Base-by-base conservation (phyloP, 2,113 vertebrate species). In the Sphaerodactylus townsendi region DNA sequence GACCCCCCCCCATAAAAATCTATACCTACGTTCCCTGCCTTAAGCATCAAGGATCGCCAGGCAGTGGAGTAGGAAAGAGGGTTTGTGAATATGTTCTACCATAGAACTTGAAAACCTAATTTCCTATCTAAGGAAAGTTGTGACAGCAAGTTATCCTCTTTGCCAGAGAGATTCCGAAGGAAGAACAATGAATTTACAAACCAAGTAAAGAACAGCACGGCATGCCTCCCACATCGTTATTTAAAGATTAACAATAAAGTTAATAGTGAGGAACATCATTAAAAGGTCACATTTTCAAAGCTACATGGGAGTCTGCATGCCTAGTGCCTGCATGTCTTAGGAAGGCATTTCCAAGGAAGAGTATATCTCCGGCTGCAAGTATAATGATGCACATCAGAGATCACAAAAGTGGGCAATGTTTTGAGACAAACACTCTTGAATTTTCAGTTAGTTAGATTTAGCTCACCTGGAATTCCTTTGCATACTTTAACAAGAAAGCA, bases 51-150 rank as follows among this genome's bases (percentile, higher is more conserved):
- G 21, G 25, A 25, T 62, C 59, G 28, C 59, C 59, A 62, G 59
- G 25, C 59, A 62, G 59, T 28, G 59, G 59, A 62, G 59, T 25
- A 62, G 59, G 59, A 62, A 62, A 25, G 21, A 62, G 59, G 59
- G 59, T 62, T 62, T 62, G 23, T 28, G 7, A 23, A 62, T 21
- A 23, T 62, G 59, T 62, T 44, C 69, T 44, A 85, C 81, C 79
- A 30, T 1, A 30, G 44, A 77, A 77, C 25, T 65, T 82, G 64
- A 69, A 77, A 86, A 72, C 39, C 85, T 84, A 85, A 76, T 85
- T 79, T 79, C 78, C 77, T 33, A 83, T 73, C 80, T 33, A 87
- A 83, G 85, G 50, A 83, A n/a, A 78, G 21, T 74, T 3, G 28
- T 64, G 10, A 77, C 28, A 65, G 17, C 17, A 64, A 1, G 2